These are phyloP conservation scores for Trachelus stipa DNA, from an alignment of 2,888 invertebrate species.

Conservation along the genomic window DNA sequence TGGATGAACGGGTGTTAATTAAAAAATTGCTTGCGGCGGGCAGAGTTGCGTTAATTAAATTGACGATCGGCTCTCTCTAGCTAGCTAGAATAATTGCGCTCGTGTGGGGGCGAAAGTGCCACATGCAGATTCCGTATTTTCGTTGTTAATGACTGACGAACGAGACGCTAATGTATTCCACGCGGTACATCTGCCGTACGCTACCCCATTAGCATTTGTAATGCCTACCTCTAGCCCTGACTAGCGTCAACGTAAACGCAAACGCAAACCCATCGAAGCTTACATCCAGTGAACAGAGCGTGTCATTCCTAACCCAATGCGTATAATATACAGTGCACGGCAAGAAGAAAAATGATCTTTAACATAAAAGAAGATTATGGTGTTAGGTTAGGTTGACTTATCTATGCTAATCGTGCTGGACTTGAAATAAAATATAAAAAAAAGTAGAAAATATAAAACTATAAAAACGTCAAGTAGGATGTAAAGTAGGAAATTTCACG, in stretches of 20 bases:
- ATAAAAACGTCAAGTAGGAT: too few relatives aligned
- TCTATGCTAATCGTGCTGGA: too few relatives aligned
- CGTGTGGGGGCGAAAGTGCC: background rate
- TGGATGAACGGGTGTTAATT: conserved; percentile 50
- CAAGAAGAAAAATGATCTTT: too few relatives aligned
- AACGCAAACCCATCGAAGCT: conserved; percentile 35
- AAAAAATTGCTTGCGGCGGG: conserved; percentile 55
- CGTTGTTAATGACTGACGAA: conserved; percentile 61
- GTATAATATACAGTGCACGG: too few relatives aligned
- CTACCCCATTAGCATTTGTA: conserved; percentile 63
- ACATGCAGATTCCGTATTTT: conserved; percentile 55
- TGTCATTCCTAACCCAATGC: too few relatives aligned
- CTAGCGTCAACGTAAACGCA: conserved; percentile 52
- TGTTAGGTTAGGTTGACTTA: too few relatives aligned
- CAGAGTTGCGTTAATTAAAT: conserved; percentile 52
- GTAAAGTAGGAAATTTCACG: conserved; percentile 23
- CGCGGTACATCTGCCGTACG: conserved; percentile 55
- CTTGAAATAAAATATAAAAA: too few relatives aligned
- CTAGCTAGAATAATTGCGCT: too few relatives aligned
- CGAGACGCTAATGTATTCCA: conserved; percentile 62
- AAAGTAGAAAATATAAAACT: too few relatives aligned
- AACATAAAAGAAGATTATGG: too few relatives aligned
- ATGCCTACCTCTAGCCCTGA: conserved; percentile 54
- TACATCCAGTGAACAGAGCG: too few relatives aligned
- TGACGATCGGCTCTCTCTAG: conserved; percentile 37